Conservation (phyloP, 2,113 vertebrate species). For the Pygoscelis adeliae region DNA sequence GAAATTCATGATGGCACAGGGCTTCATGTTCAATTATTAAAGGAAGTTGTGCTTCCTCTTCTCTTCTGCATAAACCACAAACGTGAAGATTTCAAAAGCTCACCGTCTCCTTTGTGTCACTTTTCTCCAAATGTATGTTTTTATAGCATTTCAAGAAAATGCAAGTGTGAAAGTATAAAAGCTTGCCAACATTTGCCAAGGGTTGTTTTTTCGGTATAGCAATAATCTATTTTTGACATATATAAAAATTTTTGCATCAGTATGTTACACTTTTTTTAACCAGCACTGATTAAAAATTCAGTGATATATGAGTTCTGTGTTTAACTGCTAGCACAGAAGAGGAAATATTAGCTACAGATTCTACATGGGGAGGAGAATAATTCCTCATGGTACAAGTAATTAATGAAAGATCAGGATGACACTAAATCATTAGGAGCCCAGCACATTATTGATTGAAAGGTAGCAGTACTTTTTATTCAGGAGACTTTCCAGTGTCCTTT, state of each 20-base stretch:
- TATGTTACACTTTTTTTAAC: neutral
- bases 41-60: neutral
- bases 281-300: neutral
- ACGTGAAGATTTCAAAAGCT: neutral
- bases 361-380: neutral
- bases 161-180: neutral
- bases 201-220: neutral
- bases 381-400: neutral
- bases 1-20: neutral
- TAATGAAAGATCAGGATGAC: neutral
- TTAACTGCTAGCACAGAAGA: neutral
- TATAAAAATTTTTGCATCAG: neutral
- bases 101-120: neutral
- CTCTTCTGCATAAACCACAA: neutral
- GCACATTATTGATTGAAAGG: neutral
- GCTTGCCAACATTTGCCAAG: neutral
- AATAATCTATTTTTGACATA: neutral
- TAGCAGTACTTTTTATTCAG: neutral
- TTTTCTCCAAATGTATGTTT: neutral
- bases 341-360: neutral
- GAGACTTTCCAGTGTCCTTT: neutral
- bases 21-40: neutral
- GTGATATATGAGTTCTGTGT: neutral
- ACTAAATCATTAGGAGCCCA: neutral
- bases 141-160: neutral